Conservation (phyloP, 2,113 vertebrate species). For the Atherinomorus stipes region DNA sequence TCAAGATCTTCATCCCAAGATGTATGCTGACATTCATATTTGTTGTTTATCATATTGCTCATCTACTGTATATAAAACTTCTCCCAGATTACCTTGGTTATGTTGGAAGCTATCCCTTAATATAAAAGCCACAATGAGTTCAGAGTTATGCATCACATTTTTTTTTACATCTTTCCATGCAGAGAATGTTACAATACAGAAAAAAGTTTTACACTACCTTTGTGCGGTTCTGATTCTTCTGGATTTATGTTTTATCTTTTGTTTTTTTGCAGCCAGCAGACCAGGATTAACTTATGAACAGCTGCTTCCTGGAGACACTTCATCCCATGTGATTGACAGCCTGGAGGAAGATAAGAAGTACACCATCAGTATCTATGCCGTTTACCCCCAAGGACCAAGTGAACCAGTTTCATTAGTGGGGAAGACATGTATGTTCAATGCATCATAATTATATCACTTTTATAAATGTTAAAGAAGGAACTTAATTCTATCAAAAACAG, state of each 20-base stretch:
- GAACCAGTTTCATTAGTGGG: constrained; percentile 82
- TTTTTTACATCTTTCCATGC: not conserved
- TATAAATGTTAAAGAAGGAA: not conserved
- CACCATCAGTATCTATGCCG: constrained; percentile 84
- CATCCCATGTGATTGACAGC: constrained; percentile 87
- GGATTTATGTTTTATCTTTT: too few species aligned
- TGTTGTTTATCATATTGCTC: not conserved
- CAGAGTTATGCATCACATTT: not conserved
- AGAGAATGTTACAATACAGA: not conserved
- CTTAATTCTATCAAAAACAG: not conserved
- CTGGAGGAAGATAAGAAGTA: constrained; percentile 88
- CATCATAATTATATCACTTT: not conserved
- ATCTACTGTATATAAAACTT: not conserved
- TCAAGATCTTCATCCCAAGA: constrained; percentile 90
- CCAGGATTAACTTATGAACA: constrained; percentile 84
- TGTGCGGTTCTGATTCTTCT: not conserved
- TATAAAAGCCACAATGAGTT: not conserved
- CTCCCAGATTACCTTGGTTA: not conserved
- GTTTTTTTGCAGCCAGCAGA: constrained; percentile 79
- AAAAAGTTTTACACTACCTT: not conserved
- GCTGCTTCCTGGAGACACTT: constrained; percentile 79
- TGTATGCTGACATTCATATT: constrained; percentile 72
- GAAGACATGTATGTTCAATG: constrained; percentile 84
- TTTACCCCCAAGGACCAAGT: constrained; percentile 84
- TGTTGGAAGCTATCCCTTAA: not conserved